Evolutionary conservation across 1,140 invertebrate species (phyloP), one percentile per base, ranked within the genome.

Genomic region (Piezodorus guildinii): DNA sequence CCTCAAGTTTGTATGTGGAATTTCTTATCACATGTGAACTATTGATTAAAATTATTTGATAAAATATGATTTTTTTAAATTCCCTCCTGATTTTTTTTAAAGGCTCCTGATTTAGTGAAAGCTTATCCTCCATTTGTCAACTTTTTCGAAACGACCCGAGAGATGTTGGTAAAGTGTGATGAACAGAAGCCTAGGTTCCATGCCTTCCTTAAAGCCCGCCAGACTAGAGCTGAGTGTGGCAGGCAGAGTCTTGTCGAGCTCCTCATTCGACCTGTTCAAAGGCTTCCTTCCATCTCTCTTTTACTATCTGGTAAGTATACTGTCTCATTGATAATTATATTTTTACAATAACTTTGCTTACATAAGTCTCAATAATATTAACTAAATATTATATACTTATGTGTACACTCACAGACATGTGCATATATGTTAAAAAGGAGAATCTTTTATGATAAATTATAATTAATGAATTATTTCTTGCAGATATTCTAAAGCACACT

Each of bases 71-170:
- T 4, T 19, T 4, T 21, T 10, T 25, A 56, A 3, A 43, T 43
- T 43, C 23, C 54, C 27, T 14, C 15, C 1, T 58, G 6, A 46
- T 49, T 39, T 52, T 44, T 60, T 54, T 68, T 66, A 52, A 56
- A 72, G 70, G 81, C 84, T 51, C 81, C 81, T 25, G 85, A 87
- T 72, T 78, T 98, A 67, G 81, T 89, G 56, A 95, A 92, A 76
- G 90, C 93, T 0, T 99, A 99, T 79, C 94, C 95, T 58, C 91
- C 94, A 8, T 99, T 96, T 76, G 88, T 98, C 14, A 98, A 98
- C 76, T 98, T 91, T 74, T 98, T 96, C 75, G 94, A 98, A 75
- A 90, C 92, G 73, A 93, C 92, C 72, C 96, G 96, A 76, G 89
- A 94, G 71, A 91, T 89, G 78, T 82, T 99, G 69, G 77, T 84